phyloP scores from a whole-genome alignment of 30 jellyfish, hydroid and myxozoan species.

The Cassiopea xamachana region DNA sequence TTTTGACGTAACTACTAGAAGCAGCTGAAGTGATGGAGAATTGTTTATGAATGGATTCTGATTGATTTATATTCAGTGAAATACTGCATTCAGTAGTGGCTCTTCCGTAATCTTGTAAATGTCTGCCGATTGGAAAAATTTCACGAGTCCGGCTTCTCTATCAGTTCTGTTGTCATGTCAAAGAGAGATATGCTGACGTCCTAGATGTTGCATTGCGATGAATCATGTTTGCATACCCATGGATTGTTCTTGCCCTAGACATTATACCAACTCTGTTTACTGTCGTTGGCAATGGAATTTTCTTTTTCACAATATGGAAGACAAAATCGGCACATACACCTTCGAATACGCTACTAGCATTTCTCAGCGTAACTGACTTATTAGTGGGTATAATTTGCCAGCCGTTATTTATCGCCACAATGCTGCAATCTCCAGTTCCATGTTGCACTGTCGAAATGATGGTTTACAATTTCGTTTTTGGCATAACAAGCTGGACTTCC shows the following conservation, averaged over 20 bases:
- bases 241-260: neutral
- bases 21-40: too few relatives aligned
- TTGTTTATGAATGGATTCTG: too few relatives aligned
- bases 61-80: too few relatives aligned
- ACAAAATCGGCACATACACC: constrained; percentile 10
- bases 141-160: too few relatives aligned
- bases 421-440: neutral
- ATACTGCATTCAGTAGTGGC: too few relatives aligned
- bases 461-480: constrained; percentile 7
- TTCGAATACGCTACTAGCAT: constrained; percentile 3
- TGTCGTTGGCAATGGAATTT: constrained; percentile 16
- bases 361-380: constrained; percentile 17
- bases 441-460: neutral
- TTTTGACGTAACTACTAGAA: too few relatives aligned
- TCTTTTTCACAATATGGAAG: constrained; percentile 8
- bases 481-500: constrained; percentile 4
- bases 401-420: neutral
- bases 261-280: neutral
- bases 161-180: too few relatives aligned
- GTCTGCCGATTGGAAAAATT: too few relatives aligned
- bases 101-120: too few relatives aligned
- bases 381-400: constrained; percentile 17
- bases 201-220: neutral
- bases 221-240: neutral
- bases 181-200: too few relatives aligned